phyloP scores from a whole-genome alignment of 2,797 vertebrate species.

The Chaetodon trifasciatus region DNA sequence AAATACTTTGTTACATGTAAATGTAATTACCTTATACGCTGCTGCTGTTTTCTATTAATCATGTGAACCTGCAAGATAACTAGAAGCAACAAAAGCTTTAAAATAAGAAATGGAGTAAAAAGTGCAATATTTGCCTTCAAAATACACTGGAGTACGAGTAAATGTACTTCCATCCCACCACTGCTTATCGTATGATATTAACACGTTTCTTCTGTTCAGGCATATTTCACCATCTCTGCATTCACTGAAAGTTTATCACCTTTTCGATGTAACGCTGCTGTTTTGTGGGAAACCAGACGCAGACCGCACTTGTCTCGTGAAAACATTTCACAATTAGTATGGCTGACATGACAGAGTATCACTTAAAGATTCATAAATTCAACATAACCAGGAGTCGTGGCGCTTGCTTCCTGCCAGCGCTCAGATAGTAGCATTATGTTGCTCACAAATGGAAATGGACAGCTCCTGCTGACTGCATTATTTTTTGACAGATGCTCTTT shows the following conservation, averaged over 20 bases:
- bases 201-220: background rate
- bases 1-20: too few relatives aligned
- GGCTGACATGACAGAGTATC: conserved; percentile 43
- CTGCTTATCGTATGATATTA: too few relatives aligned
- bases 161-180: too few relatives aligned
- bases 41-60: too few relatives aligned
- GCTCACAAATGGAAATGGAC: conserved; percentile 71
- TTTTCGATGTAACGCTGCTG: background rate
- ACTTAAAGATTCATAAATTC: conserved; percentile 65
- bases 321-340: conserved; percentile 46
- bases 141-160: too few relatives aligned
- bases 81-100: too few relatives aligned
- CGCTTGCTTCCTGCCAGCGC: conserved; percentile 52
- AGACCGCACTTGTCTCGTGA: background rate
- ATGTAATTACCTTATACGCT: too few relatives aligned
- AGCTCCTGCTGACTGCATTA: conserved; percentile 70
- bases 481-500: conserved; percentile 77
- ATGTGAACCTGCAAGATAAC: too few relatives aligned
- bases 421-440: conserved; percentile 54
- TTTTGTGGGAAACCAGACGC: conserved; percentile 7
- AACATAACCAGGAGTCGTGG: conserved; percentile 41
- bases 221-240: background rate
- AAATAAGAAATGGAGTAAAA: too few relatives aligned
- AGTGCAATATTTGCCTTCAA: too few relatives aligned
- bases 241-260: background rate